Conservation (phyloP, 2,797 vertebrate genomes). For the Cyprinella venusta region DNA sequence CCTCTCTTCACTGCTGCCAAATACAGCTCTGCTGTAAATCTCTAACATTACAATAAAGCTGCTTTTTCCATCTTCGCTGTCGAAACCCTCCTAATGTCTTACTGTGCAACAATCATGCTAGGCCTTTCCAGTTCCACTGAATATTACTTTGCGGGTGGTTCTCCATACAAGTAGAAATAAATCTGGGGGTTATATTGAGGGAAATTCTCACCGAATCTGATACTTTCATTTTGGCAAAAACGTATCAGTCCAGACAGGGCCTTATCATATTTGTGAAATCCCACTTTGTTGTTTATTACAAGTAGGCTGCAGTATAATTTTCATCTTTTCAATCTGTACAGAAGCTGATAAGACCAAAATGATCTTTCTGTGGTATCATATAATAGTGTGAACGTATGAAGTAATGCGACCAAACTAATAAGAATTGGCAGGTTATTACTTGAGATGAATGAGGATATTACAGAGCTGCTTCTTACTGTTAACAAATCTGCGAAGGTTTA, state of each 20-base stretch:
- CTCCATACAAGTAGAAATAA: constrained; percentile 13
- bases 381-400: constrained; percentile 3
- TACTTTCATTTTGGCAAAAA: constrained; percentile 1
- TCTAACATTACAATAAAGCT: constrained; percentile 47
- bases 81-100: constrained; percentile 25
- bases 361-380: constrained; percentile 10
- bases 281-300: constrained; percentile 30
- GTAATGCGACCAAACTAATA: constrained; percentile 32
- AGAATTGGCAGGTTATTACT: constrained; percentile 24
- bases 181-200: constrained; percentile 3
- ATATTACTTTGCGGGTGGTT: constrained; percentile 13
- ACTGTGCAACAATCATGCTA: constrained; percentile 10
- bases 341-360: constrained; percentile 26
- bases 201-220: constrained; percentile 17
- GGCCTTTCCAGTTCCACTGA: constrained; percentile 25
- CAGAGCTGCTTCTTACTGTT: constrained; percentile 14
- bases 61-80: constrained; percentile 44
- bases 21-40: constrained; percentile 20
- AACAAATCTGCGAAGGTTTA: constrained; percentile 8
- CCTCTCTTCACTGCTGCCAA: constrained; percentile 25
- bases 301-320: constrained; percentile 18
- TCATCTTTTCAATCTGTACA: constrained; percentile 3
- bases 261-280: constrained; percentile 16
- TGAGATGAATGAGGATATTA: constrained; percentile 29
- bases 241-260: neutral